phyloP scores from a whole-genome alignment of 2,113 vertebrate species.

The Pachycephala philippinensis region DNA sequence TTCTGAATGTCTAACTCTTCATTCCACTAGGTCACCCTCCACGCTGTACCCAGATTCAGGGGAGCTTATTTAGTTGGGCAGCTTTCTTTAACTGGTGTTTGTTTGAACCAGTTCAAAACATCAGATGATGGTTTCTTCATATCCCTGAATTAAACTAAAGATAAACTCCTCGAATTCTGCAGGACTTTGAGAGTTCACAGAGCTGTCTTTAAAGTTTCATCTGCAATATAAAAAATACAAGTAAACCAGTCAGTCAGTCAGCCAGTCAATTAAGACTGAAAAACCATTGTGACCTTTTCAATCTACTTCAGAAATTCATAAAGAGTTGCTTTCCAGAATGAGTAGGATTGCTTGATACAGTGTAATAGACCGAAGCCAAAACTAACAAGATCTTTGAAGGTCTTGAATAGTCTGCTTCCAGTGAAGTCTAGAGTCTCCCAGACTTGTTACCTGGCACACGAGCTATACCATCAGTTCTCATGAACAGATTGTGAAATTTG shows the following conservation, averaged over 20 bases:
- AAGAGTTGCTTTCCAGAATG: slow-evolving; percentile 31
- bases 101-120: not conserved
- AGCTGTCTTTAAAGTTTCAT: not conserved
- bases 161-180: not conserved
- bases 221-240: not conserved
- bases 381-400: slow-evolving; percentile 62
- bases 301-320: slow-evolving; percentile 35
- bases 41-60: not conserved
- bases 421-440: slow-evolving; percentile 36
- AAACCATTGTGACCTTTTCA: slow-evolving; percentile 60
- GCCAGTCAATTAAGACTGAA: slow-evolving; percentile 35
- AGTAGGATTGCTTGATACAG: slow-evolving; percentile 30
- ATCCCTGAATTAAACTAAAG: not conserved
- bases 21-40: not conserved
- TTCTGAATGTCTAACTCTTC: not conserved
- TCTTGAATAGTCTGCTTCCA: slow-evolving; percentile 46
- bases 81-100: not conserved
- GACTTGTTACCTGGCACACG: slow-evolving; percentile 59
- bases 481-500: slow-evolving; percentile 67
- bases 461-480: slow-evolving; percentile 14
- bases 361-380: slow-evolving; percentile 42
- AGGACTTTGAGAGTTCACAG: not conserved
- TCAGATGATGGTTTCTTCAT: not conserved
- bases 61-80: not conserved
- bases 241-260: not conserved